These are phyloP conservation scores for Palaemon carinicauda DNA, from an alignment of 1,140 invertebrate genomes.

Conservation along the genomic window DNA sequence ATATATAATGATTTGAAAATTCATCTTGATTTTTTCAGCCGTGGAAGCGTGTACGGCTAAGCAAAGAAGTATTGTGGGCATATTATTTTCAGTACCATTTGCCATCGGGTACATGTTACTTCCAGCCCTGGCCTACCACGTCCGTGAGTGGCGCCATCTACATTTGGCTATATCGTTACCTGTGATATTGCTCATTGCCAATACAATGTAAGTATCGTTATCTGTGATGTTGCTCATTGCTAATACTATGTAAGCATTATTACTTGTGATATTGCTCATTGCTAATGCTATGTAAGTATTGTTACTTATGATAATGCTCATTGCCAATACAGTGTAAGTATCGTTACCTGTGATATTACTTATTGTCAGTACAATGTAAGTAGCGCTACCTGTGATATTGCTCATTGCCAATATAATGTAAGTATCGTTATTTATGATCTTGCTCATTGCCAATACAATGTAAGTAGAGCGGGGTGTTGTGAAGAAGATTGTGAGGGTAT, in stretches of 20 bases:
- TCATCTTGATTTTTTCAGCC: constrained; percentile 21
- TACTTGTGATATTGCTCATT: constrained; percentile 72
- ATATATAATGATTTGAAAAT: too few relatives aligned
- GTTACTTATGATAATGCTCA: constrained; percentile 72
- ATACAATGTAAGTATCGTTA: too few relatives aligned
- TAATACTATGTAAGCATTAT: constrained; percentile 71
- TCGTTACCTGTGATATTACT: too few relatives aligned
- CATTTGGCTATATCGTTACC: constrained; percentile 80
- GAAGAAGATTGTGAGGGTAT: not conserved
- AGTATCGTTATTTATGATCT: too few relatives aligned
- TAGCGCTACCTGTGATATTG: too few relatives aligned
- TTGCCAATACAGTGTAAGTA: too few relatives aligned
- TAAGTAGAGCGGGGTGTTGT: constrained; percentile 13
- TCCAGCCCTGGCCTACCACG: constrained; percentile 72
- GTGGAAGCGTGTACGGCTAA: constrained; percentile 42
- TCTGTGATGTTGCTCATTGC: constrained; percentile 70
- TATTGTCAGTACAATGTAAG: too few relatives aligned
- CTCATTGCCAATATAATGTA: too few relatives aligned
- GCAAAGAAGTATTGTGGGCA: constrained; percentile 61
- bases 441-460: too few relatives aligned
- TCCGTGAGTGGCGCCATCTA: constrained; percentile 79
- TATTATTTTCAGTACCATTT: constrained; percentile 57
- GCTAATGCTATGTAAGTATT: constrained; percentile 71
- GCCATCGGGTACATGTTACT: constrained; percentile 51
- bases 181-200: constrained; percentile 67